phyloP scores from a whole-genome alignment of 2,888 invertebrate genomes.

The Eledone cirrhosa region DNA sequence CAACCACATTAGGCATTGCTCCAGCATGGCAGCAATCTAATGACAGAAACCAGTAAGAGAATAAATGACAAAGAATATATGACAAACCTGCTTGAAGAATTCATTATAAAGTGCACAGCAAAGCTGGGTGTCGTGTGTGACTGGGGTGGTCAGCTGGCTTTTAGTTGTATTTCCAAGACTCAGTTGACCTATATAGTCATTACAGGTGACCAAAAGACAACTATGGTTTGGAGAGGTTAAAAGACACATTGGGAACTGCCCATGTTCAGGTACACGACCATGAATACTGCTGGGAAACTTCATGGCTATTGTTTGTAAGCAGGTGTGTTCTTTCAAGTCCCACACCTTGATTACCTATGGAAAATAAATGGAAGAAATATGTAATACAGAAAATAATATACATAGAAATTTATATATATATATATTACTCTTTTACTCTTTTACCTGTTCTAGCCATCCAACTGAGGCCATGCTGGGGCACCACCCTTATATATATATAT shows the following conservation, averaged over 20 bases:
- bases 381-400: too few relatives aligned
- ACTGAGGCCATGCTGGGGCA: too few relatives aligned
- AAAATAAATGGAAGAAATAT: neutral
- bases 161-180: slow-evolving; percentile 56
- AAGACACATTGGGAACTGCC: slow-evolving; percentile 62
- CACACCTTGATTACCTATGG: slow-evolving; percentile 65
- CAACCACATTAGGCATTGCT: too few relatives aligned
- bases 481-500: too few relatives aligned
- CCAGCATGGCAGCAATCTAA: too few relatives aligned
- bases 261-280: slow-evolving; percentile 65
- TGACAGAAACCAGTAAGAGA: too few relatives aligned
- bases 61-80: too few relatives aligned
- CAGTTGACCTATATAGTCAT: slow-evolving; percentile 64
- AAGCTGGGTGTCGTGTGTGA: slow-evolving; percentile 62
- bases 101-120: slow-evolving; percentile 65
- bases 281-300: slow-evolving; percentile 64
- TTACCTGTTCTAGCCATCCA: too few relatives aligned
- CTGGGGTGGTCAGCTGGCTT: slow-evolving; percentile 44
- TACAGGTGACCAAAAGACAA: slow-evolving; percentile 62
- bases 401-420: too few relatives aligned
- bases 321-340: slow-evolving; percentile 64
- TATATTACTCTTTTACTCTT: too few relatives aligned
- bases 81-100: slow-evolving; percentile 61
- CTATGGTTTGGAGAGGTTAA: slow-evolving; percentile 51
- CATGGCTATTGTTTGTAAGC: slow-evolving; percentile 62